Percentiles rank a stretch among this genome's conserved stretches.
Conservation (phyloP, 2,113 vertebrate genomes). For the Phrynocephalus versicolor region DNA sequence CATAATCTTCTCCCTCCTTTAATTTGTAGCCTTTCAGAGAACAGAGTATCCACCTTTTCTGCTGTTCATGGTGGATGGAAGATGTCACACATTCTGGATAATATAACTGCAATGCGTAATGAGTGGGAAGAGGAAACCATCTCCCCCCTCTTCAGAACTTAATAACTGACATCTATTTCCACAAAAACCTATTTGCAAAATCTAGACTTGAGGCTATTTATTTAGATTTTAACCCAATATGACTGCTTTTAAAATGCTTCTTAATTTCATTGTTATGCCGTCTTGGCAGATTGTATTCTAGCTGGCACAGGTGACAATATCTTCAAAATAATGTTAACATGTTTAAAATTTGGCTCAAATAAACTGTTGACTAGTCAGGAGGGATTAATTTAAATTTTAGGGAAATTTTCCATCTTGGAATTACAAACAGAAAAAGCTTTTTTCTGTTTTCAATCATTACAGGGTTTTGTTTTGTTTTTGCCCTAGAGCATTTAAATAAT, state of each 20-base stretch:
- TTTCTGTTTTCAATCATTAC: no score
- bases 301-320: background rate
- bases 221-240: constrained; percentile 6
- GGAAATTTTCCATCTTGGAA: constrained; percentile 4
- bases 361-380: constrained; percentile 4
- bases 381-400: constrained; percentile 7
- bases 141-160: background rate
- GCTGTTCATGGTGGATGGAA: no score
- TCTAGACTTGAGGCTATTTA: constrained; percentile 3
- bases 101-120: background rate
- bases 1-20: background rate
- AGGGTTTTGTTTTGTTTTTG: no score
- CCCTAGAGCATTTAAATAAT: background rate
- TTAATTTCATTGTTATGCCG: constrained; percentile 19
- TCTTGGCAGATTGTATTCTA: background rate
- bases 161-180: background rate
- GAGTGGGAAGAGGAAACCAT: no score
- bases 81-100: background rate
- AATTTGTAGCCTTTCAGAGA: background rate
- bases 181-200: background rate
- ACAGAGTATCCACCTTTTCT: background rate
- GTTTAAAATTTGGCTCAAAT: constrained; percentile 13
- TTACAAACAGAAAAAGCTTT: background rate
- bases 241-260: constrained; percentile 6
- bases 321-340: background rate